Evolutionary conservation across 2,888 invertebrate species (phyloP).

Genomic region (Melipona beecheii): DNA sequence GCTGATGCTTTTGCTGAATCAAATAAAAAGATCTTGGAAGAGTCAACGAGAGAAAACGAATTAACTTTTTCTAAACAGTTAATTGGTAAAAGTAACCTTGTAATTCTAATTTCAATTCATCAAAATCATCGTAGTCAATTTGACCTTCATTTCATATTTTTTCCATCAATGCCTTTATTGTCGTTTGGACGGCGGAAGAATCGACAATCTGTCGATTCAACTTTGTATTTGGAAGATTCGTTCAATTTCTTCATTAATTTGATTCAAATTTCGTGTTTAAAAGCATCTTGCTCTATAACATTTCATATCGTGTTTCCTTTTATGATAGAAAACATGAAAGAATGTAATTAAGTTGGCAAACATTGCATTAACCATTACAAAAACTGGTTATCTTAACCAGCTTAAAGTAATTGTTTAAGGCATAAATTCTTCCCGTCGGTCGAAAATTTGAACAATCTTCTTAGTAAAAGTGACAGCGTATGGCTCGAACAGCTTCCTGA

Average conservation of each 20-base stretch:
- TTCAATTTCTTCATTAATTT: not conserved
- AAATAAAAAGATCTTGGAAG: conserved; percentile 14
- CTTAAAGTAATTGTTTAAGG: not conserved
- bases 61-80: not conserved
- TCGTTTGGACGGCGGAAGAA: conserved; percentile 15
- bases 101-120: not conserved
- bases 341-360: not conserved
- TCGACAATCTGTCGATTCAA: not conserved
- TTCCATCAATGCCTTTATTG: conserved; percentile 23
- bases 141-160: not conserved
- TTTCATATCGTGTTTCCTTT: not conserved
- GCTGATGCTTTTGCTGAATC: conserved; percentile 14
- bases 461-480: conserved; percentile 20
- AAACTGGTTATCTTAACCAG: not conserved
- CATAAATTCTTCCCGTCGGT: conserved; percentile 28
- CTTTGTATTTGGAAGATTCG: not conserved
- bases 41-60: not conserved
- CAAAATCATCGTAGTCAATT: not conserved
- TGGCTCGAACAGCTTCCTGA: conserved; percentile 36
- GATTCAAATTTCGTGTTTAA: not conserved
- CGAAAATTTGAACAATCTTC: conserved; percentile 24
- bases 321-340: not conserved
- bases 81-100: not conserved
- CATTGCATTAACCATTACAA: not conserved
- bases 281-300: not conserved